Evolutionary conservation across 1,140 invertebrate species (phyloP).

Genomic region (roundworm (Caenorhabditis elegans)): DNA sequence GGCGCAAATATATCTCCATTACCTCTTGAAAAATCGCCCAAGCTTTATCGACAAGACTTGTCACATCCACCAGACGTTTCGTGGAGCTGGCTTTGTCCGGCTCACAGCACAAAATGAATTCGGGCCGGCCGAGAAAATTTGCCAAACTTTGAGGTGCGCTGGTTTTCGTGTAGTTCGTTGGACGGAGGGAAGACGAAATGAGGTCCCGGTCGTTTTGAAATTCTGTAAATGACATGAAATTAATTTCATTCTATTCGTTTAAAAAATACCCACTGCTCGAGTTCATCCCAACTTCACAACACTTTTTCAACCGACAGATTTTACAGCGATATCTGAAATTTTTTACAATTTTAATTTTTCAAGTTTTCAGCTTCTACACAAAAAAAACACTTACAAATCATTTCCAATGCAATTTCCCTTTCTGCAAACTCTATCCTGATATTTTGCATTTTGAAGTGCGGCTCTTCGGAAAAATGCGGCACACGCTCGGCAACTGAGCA

Average conservation of each 20-base stretch:
- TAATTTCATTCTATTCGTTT: background rate
- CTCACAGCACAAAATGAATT: background rate
- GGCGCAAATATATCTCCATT: too few species aligned
- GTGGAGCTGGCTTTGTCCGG: background rate
- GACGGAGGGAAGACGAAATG: background rate
- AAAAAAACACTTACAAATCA: too few species aligned
- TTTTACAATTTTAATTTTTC: background rate
- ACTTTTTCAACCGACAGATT: conserved; percentile 1
- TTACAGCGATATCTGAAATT: background rate
- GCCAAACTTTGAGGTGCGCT: background rate
- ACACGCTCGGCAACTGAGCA: conserved; percentile 25
- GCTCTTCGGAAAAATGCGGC: conserved; percentile 15
- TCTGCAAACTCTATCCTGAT: background rate
- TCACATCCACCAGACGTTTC: background rate
- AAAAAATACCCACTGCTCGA: background rate
- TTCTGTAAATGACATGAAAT: background rate
- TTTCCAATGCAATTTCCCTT: background rate
- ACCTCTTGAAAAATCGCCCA: background rate
- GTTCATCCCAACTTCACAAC: conserved; percentile 16
- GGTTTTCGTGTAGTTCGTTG: background rate
- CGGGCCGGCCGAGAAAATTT: background rate
- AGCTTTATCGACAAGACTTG: background rate
- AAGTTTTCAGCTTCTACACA: too few species aligned
- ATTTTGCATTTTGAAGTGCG: background rate
- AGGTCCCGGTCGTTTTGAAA: background rate